phyloP scores from a whole-genome alignment of 2,888 invertebrate genomes.

The Arrhopalites spinosus region DNA sequence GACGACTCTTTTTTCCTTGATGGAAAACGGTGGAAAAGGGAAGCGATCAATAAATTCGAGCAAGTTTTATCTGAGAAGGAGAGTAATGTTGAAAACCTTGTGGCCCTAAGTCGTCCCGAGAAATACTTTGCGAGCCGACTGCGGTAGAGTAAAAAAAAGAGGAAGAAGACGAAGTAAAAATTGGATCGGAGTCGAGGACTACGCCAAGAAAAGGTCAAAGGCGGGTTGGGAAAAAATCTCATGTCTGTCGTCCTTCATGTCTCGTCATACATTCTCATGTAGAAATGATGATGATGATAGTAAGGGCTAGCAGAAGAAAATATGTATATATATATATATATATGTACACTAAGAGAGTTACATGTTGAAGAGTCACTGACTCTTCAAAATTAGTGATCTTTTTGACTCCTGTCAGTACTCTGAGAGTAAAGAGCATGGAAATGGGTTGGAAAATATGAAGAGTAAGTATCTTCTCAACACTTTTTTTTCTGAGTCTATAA shows the following conservation, averaged over 20 bases:
- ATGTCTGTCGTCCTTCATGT: neutral
- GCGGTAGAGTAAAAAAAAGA: neutral
- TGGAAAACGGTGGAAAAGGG: neutral
- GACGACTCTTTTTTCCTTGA: neutral
- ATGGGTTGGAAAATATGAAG: no score
- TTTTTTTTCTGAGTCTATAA: no score
- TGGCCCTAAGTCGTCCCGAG: constrained; percentile 17
- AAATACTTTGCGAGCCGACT: neutral
- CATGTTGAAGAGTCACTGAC: no score
- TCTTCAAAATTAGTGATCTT: no score
- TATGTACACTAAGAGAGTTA: neutral
- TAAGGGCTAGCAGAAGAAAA: neutral
- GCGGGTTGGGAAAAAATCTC: neutral
- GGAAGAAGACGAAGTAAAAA: neutral
- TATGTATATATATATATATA: neutral
- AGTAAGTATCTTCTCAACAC: no score
- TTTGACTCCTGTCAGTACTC: no score
- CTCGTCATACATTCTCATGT: neutral
- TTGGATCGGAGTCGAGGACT: neutral
- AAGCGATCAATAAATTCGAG: constrained; percentile 31
- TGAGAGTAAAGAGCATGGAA: no score
- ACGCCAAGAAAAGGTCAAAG: constrained; percentile 6
- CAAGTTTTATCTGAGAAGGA: constrained; percentile 19
- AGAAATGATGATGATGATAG: neutral
- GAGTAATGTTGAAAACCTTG: constrained; percentile 20